Evolutionary conservation across 2,797 vertebrate genomes (phyloP), one percentile per base, ranked within the genome.

Genomic region (Natrix natrix): DNA sequence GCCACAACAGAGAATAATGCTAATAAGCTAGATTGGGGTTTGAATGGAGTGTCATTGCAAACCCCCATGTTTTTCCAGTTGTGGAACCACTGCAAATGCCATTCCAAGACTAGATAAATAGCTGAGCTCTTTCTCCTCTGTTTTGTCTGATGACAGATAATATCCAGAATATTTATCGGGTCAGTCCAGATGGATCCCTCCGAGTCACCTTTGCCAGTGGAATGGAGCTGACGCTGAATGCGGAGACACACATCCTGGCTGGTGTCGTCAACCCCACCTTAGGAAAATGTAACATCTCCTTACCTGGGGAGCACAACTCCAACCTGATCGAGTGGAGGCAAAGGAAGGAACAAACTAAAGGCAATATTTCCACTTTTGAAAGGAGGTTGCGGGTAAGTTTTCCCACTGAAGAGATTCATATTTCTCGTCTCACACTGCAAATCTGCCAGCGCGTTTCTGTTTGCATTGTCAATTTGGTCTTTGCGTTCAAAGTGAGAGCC

Each of bases 291-390:
- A 99, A 99, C 97, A 99, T 99, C 97, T 99, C 99, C n/a, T 98
- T 99, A 94, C 99, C 99, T 0, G 99, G 99, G 93, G 99, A 99
- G 95, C 99, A 99, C 91, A 98, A 98, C 92, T 98, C 98, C 86
- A 99, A 99, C 96, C 98, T 99, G 93, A 99, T 99, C 55, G 99
- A 99, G 97, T 99, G 99, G 99, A 97, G 99, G 94, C 99, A 99
- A 97, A 98, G 99, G 95, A 99, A 99, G 93, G 99, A 99, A 94
- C 99, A 99, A 97, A 99, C 98, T 97, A 99, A 99, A 97, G 98
- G 98, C 92, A 99, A 99, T 96, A 97, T 99, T 97, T 99, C 99
- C 55, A 98, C 98, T 0, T 99, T 99, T 94, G 99, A 99, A 96
- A 98, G 99, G 96, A 98, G 99, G 92, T 98, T 99, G 92, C 98